phyloP scores from a whole-genome alignment of 30 jellyfish, hydroid and myxozoan species.

The Clytia hemisphaerica region DNA sequence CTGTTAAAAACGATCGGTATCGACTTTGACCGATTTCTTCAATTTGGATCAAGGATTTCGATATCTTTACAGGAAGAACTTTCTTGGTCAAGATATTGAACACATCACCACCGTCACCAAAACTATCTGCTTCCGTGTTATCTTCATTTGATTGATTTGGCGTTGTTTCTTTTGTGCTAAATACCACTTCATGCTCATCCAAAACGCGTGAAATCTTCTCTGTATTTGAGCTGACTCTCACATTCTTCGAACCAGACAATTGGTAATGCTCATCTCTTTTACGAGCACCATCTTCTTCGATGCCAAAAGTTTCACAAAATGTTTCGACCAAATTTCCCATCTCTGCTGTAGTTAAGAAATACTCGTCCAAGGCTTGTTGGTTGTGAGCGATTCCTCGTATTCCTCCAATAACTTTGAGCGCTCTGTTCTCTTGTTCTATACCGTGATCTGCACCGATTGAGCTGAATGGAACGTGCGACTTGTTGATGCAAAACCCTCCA shows the following conservation, averaged over 20 bases:
- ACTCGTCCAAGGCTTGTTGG: neutral
- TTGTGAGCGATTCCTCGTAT: conserved; percentile 2
- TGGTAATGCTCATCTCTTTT: neutral
- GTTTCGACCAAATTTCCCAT: neutral
- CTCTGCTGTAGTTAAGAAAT: neutral
- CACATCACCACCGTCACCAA: neutral
- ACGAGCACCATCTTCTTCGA: neutral
- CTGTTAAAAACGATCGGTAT: no score
- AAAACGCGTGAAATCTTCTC: neutral
- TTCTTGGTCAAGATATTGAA: conserved; percentile 1
- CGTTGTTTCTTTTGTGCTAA: no score
- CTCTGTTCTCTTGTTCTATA: conserved; percentile 32
- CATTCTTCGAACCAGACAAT: neutral
- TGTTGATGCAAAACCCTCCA: conserved; percentile 15
- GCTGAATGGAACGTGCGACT: conserved; percentile 14
- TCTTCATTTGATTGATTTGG: no score
- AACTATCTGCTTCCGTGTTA: no score
- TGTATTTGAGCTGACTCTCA: neutral
- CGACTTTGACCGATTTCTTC: neutral
- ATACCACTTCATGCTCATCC: neutral
- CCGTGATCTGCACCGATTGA: conserved; percentile 31
- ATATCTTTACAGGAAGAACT: neutral
- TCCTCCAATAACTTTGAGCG: conserved; percentile 21
- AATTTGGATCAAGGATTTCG: neutral
- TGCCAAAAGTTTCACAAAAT: neutral